Evolutionary conservation across 1,140 invertebrate genomes (phyloP).

Genomic region (Bombus difficillimus): DNA sequence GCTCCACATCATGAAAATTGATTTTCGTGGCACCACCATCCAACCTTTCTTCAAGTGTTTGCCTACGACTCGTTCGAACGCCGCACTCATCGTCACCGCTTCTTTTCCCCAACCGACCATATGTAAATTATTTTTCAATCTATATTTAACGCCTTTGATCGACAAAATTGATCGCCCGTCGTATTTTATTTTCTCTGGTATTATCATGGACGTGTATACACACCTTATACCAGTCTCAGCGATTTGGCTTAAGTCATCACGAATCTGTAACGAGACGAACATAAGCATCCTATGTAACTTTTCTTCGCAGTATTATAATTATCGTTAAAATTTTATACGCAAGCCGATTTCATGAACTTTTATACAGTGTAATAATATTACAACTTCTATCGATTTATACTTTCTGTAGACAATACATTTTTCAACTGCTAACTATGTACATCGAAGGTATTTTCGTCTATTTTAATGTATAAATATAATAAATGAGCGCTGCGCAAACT

Average conservation of each 20-base stretch:
- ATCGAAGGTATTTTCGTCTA: no score
- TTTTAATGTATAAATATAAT: no score
- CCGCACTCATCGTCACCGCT: slow-evolving; percentile 57
- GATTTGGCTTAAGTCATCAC: slow-evolving; percentile 62
- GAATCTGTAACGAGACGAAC: slow-evolving; percentile 50
- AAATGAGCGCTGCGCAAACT: no score
- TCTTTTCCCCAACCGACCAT: slow-evolving; percentile 72
- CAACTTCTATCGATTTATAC: no score
- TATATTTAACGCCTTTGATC: slow-evolving; percentile 63
- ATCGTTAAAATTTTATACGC: no score
- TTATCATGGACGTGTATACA: slow-evolving; percentile 61
- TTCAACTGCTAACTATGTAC: no score
- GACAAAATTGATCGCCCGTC: slow-evolving; percentile 59
- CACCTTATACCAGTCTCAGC: slow-evolving; percentile 65
- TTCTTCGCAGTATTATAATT: no score
- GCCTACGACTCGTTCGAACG: slow-evolving; percentile 69
- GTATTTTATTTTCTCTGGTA: slow-evolving; percentile 67
- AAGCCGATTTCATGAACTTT: no score
- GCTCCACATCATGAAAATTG: slow-evolving; percentile 64
- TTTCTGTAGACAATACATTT: no score
- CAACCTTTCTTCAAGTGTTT: slow-evolving; percentile 71
- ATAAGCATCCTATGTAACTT: not conserved
- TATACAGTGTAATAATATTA: no score
- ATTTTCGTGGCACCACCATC: slow-evolving; percentile 67
- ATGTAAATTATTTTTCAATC: slow-evolving; percentile 70